Evolutionary conservation across 2,888 invertebrate species (phyloP).

Genomic region (Drosophila demipolita): DNA sequence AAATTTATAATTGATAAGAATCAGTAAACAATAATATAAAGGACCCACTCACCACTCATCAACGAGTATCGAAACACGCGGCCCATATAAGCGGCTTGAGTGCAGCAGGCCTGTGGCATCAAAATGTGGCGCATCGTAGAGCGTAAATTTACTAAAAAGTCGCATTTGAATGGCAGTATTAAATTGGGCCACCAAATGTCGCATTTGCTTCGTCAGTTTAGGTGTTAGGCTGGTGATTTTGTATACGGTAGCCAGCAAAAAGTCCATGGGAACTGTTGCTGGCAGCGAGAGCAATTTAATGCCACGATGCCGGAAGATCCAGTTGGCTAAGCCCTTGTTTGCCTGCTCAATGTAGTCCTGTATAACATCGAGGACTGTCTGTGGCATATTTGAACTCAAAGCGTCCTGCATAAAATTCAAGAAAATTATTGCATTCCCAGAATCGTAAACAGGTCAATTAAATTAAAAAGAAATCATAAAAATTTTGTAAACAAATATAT

Average conservation of each 20-base stretch:
- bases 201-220: constrained; percentile 83
- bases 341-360: constrained; percentile 97
- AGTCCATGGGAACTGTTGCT: constrained; percentile 94
- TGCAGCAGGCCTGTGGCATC: constrained; percentile 84
- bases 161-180: constrained; percentile 83
- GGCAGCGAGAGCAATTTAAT: constrained; percentile 94
- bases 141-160: constrained; percentile 82
- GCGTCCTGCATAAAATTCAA: constrained; percentile 88
- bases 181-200: constrained; percentile 87
- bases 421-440: constrained; percentile 61
- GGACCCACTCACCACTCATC: constrained; percentile 81
- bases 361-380: constrained; percentile 94
- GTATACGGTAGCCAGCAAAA: constrained; percentile 91
- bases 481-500: not conserved
- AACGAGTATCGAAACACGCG: constrained; percentile 82
- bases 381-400: constrained; percentile 94
- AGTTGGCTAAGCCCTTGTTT: constrained; percentile 95
- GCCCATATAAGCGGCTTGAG: constrained; percentile 81
- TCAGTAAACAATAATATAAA: not conserved
- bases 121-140: constrained; percentile 84
- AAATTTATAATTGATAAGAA: not conserved
- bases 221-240: constrained; percentile 83
- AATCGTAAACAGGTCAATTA: not conserved
- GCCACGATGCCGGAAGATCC: constrained; percentile 94
- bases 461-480: not conserved